Conservation (phyloP, 2,888 invertebrate genomes). For the Stratiomys singularior region DNA sequence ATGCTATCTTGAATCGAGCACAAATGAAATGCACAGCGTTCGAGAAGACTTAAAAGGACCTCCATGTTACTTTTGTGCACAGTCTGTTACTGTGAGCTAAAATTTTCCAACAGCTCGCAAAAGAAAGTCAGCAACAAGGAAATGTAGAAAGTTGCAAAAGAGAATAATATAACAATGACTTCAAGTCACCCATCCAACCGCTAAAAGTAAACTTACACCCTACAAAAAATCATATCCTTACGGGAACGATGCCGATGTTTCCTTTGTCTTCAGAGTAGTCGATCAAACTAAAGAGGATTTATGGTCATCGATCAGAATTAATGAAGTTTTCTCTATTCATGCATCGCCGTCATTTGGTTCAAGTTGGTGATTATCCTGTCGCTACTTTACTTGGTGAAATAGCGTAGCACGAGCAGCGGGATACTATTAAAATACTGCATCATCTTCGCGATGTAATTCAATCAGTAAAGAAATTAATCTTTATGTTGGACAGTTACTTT, state of each 20-base stretch:
- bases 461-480: constrained; percentile 50
- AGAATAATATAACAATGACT: constrained; percentile 40
- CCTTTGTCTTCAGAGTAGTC: constrained; percentile 51
- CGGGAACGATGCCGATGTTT: constrained; percentile 17
- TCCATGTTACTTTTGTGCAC: neutral
- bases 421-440: constrained; percentile 42
- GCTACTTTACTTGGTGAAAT: constrained; percentile 13
- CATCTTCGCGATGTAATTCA: constrained; percentile 48
- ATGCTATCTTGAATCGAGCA: too few species aligned
- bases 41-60: too few species aligned
- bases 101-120: neutral
- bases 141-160: constrained; percentile 15
- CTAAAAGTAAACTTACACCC: constrained; percentile 39
- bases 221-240: constrained; percentile 35
- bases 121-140: neutral
- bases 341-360: constrained; percentile 23
- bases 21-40: too few species aligned
- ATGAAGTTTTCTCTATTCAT: constrained; percentile 61
- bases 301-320: constrained; percentile 67
- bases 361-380: constrained; percentile 36
- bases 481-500: constrained; percentile 42
- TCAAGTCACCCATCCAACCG: constrained; percentile 34
- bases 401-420: constrained; percentile 1
- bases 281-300: constrained; percentile 60
- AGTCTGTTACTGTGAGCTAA: neutral